phyloP scores from a whole-genome alignment of 1,140 invertebrate species.

The Bilobella aurantiaca region DNA sequence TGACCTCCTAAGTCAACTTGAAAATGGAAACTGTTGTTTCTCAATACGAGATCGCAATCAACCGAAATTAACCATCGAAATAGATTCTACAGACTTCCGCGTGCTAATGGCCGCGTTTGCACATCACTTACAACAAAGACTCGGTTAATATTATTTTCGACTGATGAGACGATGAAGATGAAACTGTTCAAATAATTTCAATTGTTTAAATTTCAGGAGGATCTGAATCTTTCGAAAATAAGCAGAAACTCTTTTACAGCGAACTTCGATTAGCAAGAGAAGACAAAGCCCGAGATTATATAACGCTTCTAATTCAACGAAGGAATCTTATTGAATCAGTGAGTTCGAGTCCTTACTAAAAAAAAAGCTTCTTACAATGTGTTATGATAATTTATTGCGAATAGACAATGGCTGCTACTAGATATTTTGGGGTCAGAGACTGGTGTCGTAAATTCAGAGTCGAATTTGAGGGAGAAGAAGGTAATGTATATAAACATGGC shows the following conservation, averaged over 20 bases:
- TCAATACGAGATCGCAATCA: conserved; percentile 26
- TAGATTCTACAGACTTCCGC: conserved; percentile 13
- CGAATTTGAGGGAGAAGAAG: conserved; percentile 75
- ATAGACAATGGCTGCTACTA: conserved; percentile 76
- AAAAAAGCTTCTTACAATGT: neutral
- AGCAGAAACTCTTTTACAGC: conserved; percentile 88
- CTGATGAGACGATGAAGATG: too few relatives aligned
- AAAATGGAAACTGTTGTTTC: neutral
- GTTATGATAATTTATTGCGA: conserved; percentile 45
- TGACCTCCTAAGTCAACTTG: conserved; percentile 11
- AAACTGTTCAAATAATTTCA: too few relatives aligned
- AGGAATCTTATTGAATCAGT: conserved; percentile 22
- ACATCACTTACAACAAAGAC: conserved; percentile 25
- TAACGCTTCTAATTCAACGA: conserved; percentile 42
- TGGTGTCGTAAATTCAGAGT: conserved; percentile 91
- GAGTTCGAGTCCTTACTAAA: neutral
- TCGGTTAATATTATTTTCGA: conserved; percentile 18
- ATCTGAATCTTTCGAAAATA: conserved; percentile 88
- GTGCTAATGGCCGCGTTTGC: conserved; percentile 28
- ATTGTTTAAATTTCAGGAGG: conserved; percentile 51
- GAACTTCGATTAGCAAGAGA: conserved; percentile 71
- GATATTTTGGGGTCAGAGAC: conserved; percentile 64
- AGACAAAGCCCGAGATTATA: conserved; percentile 64
- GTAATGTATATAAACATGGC: neutral
- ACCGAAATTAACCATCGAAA: conserved; percentile 23